Evolutionary conservation across 2,888 invertebrate species (phyloP), one percentile per base, ranked within the genome.

Genomic region (Mythimna vitellina): DNA sequence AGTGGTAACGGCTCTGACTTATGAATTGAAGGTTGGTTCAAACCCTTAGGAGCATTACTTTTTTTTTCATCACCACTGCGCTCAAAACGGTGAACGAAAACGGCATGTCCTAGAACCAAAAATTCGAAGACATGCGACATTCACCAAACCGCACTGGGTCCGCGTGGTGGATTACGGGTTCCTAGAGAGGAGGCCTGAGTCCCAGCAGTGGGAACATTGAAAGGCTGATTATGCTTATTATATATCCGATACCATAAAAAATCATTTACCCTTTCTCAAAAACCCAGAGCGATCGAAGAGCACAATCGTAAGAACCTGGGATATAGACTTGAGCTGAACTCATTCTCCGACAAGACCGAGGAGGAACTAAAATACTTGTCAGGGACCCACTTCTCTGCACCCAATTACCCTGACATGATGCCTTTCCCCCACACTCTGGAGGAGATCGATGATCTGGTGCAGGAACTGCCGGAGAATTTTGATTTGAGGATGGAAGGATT

Each of bases 391-490:
- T 17, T 38, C 38, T 22, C 60, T 1, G 7, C 14, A 14, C 22
- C 1, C 7, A 14, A 8, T 7, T 38, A 60, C 38, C 60, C 60
- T 22, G 60, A 60, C 0, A 60, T 22, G 22, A 22, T 3, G 17
- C 22, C 60, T 14, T 60, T 60, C 38, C 60, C 60, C 8, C 60
- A 60, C 22, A 17, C 38, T 6, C 8, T 38, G 38, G 22, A 12
- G 60, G 60, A 60, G 38, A 60, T 60, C 60, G 60, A 60, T 22
- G 60, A 60, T 0, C 6, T 60, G 1, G 60, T 38, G 8, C 0
- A 60, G 38, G 60, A 60, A 38, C 38, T 60, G 22, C 60, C 60
- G 14, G 60, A 60, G 22, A 60, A 3, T 38, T 60, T 60, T 8
- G 60, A 60, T 9, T 38, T 60, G 12, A 60, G 60, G 17, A 22